phyloP scores from a whole-genome alignment of 64 coral and sea anemone genomes.

The Stylophora pistillata region DNA sequence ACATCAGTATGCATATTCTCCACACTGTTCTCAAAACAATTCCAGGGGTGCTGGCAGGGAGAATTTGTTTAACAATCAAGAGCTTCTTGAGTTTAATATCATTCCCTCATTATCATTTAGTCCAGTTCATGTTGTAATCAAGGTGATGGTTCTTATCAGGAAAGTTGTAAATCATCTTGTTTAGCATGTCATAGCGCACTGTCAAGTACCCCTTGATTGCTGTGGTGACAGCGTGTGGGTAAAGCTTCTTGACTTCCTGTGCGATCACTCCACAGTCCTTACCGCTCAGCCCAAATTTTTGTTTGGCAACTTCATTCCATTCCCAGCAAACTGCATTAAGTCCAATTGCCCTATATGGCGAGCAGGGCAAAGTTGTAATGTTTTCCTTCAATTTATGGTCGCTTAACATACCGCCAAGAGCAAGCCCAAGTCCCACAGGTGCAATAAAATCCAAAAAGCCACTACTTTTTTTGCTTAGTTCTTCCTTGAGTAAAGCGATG shows the following conservation, averaged over 20 bases:
- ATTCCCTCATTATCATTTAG: too few relatives aligned
- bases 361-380: slow-evolving; percentile 8
- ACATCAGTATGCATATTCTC: too few relatives aligned
- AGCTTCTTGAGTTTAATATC: too few relatives aligned
- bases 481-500: not conserved
- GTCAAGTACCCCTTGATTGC: slow-evolving; percentile 40
- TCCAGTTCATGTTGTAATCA: too few relatives aligned
- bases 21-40: too few relatives aligned
- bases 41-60: too few relatives aligned
- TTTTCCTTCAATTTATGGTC: slow-evolving; percentile 49
- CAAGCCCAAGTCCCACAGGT: not conserved
- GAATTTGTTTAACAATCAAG: too few relatives aligned
- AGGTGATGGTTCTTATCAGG: not conserved
- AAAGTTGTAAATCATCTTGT: not conserved
- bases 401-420: slow-evolving; percentile 24
- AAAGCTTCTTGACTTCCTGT: slow-evolving; percentile 62
- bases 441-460: not conserved
- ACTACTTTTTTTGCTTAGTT: not conserved
- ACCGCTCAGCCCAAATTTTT: slow-evolving; percentile 47
- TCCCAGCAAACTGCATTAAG: slow-evolving; percentile 54
- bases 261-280: slow-evolving; percentile 53
- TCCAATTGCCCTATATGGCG: slow-evolving; percentile 46
- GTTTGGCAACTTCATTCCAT: slow-evolving; percentile 65
- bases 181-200: slow-evolving; percentile 38
- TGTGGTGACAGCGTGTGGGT: slow-evolving; percentile 39